Evolutionary conservation across 2,888 invertebrate genomes (phyloP).

Genomic region (Drosophila quinaria): DNA sequence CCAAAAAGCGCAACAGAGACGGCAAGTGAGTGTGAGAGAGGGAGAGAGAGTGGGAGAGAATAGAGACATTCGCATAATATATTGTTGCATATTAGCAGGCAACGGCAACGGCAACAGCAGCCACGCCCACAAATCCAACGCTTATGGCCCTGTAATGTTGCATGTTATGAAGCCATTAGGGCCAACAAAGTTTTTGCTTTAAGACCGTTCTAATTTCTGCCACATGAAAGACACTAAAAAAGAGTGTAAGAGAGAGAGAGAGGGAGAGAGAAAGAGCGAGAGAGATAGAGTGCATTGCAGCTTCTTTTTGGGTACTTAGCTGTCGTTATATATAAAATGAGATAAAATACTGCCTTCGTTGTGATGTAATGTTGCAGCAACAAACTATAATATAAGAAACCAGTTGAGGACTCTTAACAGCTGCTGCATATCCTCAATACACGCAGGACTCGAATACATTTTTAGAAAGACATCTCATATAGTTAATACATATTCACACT

Average conservation of each 20-base stretch:
- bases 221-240: conserved; percentile 11
- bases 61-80: conserved; percentile 64
- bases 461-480: not conserved
- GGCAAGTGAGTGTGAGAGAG: conserved; percentile 2
- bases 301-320: conserved; percentile 56
- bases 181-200: conserved; percentile 71
- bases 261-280: not conserved
- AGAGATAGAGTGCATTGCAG: conserved; percentile 34
- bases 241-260: not conserved
- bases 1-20: conserved; percentile 20
- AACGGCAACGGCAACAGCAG: conserved; percentile 18
- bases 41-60: not conserved
- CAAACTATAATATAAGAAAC: conserved; percentile 27
- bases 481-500: too few relatives aligned
- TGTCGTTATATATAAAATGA: conserved; percentile 40
- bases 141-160: conserved; percentile 72
- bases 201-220: conserved; percentile 65
- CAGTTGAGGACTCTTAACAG: conserved; percentile 8
- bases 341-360: conserved; percentile 37
- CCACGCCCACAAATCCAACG: conserved; percentile 59
- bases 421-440: conserved; percentile 3
- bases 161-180: conserved; percentile 79
- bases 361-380: conserved; percentile 40
- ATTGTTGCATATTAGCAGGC: conserved; percentile 75
- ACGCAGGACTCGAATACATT: not conserved